Percentiles rank a stretch among this genome's conserved stretches.
These are phyloP conservation scores for Desmodus rotundus DNA, from an alignment of 2,113 vertebrate species.

Conservation along the genomic window DNA sequence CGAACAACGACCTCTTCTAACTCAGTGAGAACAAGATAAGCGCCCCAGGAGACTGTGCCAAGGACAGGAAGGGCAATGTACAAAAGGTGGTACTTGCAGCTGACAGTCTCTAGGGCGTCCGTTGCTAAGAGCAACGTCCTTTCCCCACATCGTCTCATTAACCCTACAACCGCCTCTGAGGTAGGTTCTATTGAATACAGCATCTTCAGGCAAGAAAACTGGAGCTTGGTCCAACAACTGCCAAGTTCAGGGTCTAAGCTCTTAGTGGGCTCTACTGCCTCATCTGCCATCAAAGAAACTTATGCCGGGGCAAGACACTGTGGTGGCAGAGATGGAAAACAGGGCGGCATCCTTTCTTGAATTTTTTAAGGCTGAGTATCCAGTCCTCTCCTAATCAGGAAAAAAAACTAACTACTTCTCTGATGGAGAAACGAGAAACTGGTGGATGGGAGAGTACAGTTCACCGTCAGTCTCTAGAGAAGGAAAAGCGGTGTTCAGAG, in stretches of 20 bases:
- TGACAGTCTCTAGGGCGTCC: neutral
- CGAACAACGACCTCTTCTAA: neutral
- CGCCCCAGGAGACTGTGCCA: neutral
- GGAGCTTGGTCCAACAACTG: neutral
- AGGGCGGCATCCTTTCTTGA: neutral
- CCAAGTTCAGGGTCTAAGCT: neutral
- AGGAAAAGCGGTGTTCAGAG: slow-evolving; percentile 4
- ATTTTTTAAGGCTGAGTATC: neutral
- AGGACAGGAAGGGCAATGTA: neutral
- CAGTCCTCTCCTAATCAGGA: neutral
- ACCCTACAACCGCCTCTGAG: neutral
- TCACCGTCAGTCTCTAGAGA: neutral
- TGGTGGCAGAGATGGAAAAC: neutral
- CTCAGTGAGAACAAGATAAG: neutral
- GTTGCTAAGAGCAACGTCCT: neutral
- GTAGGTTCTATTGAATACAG: neutral
- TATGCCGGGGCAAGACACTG: neutral
- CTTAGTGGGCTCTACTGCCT: neutral
- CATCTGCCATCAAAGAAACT: neutral
- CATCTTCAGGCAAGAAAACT: neutral
- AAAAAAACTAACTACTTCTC: neutral
- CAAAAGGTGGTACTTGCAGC: neutral
- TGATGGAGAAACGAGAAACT: slow-evolving; percentile 40
- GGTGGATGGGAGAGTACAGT: neutral
- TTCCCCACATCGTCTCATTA: neutral